Evolutionary conservation across 2,888 invertebrate genomes (phyloP).

Genomic region (Tiliacea citrago): DNA sequence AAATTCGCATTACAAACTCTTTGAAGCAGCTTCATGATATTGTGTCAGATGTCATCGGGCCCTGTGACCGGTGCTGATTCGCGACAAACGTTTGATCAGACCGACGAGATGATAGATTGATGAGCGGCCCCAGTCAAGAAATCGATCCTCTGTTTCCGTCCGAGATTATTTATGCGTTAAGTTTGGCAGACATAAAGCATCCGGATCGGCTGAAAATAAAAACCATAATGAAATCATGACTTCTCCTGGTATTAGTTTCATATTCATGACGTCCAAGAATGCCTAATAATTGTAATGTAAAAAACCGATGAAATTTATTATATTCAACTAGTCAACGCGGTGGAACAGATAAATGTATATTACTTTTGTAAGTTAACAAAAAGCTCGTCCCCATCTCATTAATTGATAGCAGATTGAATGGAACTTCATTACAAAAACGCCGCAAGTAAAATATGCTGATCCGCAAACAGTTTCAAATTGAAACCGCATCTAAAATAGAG

Average conservation of each 20-base stretch:
- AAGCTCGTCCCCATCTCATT: constrained; percentile 78
- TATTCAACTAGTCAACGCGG: neutral
- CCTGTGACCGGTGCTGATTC: constrained; percentile 69
- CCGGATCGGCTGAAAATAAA: constrained; percentile 76
- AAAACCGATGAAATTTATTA: constrained; percentile 1
- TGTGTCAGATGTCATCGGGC: constrained; percentile 64
- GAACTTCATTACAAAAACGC: constrained; percentile 79
- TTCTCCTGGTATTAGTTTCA: constrained; percentile 32
- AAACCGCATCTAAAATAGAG: constrained; percentile 80
- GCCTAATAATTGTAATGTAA: neutral
- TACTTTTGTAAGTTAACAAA: constrained; percentile 55
- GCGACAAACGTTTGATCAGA: constrained; percentile 85
- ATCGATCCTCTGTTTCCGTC: constrained; percentile 81
- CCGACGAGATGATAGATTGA: constrained; percentile 81
- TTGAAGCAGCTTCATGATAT: constrained; percentile 61
- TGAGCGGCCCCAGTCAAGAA: constrained; percentile 76
- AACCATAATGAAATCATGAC: constrained; percentile 64
- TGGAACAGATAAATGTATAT: constrained; percentile 36
- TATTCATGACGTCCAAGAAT: neutral
- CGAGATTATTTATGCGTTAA: constrained; percentile 77
- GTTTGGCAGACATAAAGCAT: constrained; percentile 79
- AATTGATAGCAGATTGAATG: constrained; percentile 81
- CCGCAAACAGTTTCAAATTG: constrained; percentile 84
- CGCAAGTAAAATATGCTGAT: constrained; percentile 87
- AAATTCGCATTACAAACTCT: constrained; percentile 67